phyloP scores from a whole-genome alignment of 2,797 vertebrate species.

The Gallinago nigripennis region DNA sequence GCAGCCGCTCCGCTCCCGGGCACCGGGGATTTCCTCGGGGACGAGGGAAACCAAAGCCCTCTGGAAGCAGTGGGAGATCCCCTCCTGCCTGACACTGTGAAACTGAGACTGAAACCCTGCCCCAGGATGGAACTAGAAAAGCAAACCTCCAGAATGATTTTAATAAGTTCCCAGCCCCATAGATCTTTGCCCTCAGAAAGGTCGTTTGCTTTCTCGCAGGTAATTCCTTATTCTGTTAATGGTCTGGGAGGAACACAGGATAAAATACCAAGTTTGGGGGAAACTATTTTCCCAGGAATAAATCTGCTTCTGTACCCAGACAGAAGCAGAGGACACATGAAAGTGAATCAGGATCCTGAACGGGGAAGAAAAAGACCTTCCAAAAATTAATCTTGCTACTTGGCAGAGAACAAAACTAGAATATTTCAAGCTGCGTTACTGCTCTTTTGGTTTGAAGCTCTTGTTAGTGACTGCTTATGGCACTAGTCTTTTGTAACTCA shows the following conservation, averaged over 20 bases:
- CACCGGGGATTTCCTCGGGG: background rate
- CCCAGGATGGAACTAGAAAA: fast-evolving
- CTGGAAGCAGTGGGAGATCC: fast-evolving
- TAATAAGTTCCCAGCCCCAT: background rate
- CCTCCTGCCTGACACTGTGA: background rate
- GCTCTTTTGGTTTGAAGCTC: background rate
- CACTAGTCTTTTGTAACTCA: background rate
- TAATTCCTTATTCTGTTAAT: background rate
- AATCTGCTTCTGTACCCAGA: background rate
- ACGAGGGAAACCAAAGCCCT: background rate
- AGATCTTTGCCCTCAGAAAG: background rate
- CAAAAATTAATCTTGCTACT: background rate
- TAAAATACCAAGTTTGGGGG: background rate
- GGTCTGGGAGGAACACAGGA: background rate
- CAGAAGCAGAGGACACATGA: background rate
- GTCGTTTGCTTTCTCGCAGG: background rate
- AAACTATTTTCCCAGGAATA: background rate
- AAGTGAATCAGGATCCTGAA: background rate
- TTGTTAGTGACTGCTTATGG: background rate
- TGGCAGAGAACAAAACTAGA: background rate
- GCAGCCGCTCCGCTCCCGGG: background rate
- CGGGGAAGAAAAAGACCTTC: background rate
- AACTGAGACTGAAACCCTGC: background rate
- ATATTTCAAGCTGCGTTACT: background rate
- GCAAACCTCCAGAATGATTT: background rate